Conservation (phyloP, 2,888 invertebrate genomes). For the Lydus trimaculatus region DNA sequence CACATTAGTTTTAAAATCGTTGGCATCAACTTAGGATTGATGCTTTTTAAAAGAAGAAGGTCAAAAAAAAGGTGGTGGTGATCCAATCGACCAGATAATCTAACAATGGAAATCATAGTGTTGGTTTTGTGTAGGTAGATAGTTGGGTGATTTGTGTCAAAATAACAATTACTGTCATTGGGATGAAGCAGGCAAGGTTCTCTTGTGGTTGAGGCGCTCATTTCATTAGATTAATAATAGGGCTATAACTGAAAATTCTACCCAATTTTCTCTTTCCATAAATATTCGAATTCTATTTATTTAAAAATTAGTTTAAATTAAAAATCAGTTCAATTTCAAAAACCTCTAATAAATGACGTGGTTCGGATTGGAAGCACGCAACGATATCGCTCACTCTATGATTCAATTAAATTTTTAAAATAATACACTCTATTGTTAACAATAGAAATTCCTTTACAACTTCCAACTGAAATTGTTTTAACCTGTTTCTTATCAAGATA, state of each 20-base stretch:
- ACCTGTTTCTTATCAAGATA: not conserved
- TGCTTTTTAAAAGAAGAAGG: constrained; percentile 25
- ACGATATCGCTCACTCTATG: not conserved
- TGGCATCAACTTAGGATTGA: constrained; percentile 38
- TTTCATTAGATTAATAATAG: constrained; percentile 56
- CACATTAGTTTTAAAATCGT: constrained; percentile 47
- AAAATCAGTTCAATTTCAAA: not conserved
- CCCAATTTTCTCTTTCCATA: constrained; percentile 14
- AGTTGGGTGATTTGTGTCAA: constrained; percentile 41
- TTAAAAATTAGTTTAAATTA: not conserved
- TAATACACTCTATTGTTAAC: too few relatives aligned
- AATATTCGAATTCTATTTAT: constrained; percentile 12
- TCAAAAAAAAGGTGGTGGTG: constrained; percentile 19
- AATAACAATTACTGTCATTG: constrained; percentile 56
- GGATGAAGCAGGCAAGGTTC: constrained; percentile 44
- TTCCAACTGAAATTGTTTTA: not conserved
- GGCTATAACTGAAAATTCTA: constrained; percentile 21
- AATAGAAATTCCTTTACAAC: too few relatives aligned
- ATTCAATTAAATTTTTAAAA: too few relatives aligned
- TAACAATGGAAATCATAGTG: not conserved
- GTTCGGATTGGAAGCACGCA: not conserved
- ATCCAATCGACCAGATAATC: constrained; percentile 28
- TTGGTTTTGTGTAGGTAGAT: constrained; percentile 7
- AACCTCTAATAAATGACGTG: not conserved
- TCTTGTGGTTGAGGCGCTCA: constrained; percentile 50